Evolutionary conservation across 1,140 invertebrate genomes (phyloP), one percentile per base, ranked within the genome.

Genomic region (Caenorhabditis brenneri): DNA sequence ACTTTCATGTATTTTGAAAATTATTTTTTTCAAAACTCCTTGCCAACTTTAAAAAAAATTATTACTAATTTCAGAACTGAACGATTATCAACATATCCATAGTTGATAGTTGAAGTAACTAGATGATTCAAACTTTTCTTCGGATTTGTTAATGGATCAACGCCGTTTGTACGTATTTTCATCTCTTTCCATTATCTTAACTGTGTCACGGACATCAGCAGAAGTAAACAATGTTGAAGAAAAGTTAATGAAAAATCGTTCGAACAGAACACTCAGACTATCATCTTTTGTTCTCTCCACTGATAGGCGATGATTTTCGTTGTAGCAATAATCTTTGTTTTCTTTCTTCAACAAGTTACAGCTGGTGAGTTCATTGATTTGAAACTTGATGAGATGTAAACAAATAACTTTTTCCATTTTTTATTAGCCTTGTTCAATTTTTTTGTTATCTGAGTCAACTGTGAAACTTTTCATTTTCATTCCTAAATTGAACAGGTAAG

Each of bases 91-190:
- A n/a, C n/a, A n/a, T n/a, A n/a, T n/a, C n/a, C n/a, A n/a, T n/a
- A n/a, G n/a, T n/a, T n/a, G n/a, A n/a, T n/a, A n/a, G n/a, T n/a
- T n/a, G n/a, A n/a, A n/a, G n/a, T n/a, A n/a, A n/a, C n/a, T n/a
- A n/a, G n/a, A 3, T 19, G 48, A 51, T 51, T 19, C 48, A 19
- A n/a, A n/a, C n/a, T n/a, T n/a, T n/a, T n/a, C 4, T 51, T 51
- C 65, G 65, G 65, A 36, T 24, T n/a, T n/a, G n/a, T n/a, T 29
- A 74, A n/a, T 46, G 42, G 65, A 74, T 74, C 36, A 42, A 74
- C 29, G 36, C 10, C 5, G 12, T 33, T 22, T 36, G 7, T 51
- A n/a, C 15, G 27, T 27, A 27, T 10, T 36, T 24, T 27, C 31
- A 16, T 27, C 36, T 31, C 4, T 36, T 29, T 65, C 6, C 60